Base-by-base conservation (phyloP, 1,140 invertebrate species). In the Amyelois transitella region DNA sequence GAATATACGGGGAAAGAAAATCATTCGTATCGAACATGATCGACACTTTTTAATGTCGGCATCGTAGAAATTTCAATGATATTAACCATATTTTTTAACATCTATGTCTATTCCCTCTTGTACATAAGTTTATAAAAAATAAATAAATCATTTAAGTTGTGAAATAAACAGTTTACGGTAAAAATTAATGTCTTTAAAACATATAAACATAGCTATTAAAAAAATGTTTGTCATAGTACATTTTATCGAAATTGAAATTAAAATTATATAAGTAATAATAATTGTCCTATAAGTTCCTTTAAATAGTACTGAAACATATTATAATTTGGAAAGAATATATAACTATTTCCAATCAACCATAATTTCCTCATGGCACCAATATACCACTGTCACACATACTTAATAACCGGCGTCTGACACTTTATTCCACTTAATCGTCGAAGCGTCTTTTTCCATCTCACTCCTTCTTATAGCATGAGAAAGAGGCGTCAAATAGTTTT, bases 371-470 rank as follows among this genome's bases (percentile, higher is more conserved):
- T 38, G 32, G 32, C 32, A 38, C 32, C 32, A 8, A 38, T 38
- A 14, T 38, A 38, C 32, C 32, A 38, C 32, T 38, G 32, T 38
- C 49, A 58, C 22, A 45, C 49, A 44, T 32, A 43, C 25, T 56
- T 55, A 53, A 49, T 45, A 44, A 51, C 38, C 25, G n/a, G 25
- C 22, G 49, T 20, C 38, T 83, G 77, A 82, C 79, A 84, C 73
- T 75, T 55, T 75, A 81, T 80, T 77, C 79, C 73, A 82, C 80
- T 82, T 82, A 82, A 32, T 58, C 77, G 75, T 53, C 72, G 72
- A 75, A 81, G 78, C 64, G 72, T 76, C 71, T 66, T 67, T 60
- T 50, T 56, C 72, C 55, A 24, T 81, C 81, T 61, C 70, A 71
- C 55, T 73, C 72, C 28, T 43, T 58, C 64, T 6, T 43, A 54